Evolutionary conservation across 2,888 invertebrate genomes (phyloP).

Genomic region (Pardosa pseudoannulata): DNA sequence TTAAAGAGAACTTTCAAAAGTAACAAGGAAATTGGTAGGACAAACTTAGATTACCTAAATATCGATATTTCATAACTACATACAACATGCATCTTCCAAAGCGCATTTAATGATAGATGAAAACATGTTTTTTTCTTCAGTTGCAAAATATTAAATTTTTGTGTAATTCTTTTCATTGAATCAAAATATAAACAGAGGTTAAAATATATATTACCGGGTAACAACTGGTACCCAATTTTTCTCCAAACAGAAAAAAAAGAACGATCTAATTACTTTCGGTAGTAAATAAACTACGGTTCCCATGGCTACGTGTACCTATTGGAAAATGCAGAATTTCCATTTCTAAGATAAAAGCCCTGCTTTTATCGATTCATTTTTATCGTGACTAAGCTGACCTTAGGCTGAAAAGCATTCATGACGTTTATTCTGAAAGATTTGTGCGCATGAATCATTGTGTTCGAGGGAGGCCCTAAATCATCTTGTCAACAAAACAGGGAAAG

Average conservation of each 20-base stretch:
- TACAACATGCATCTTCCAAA: too few species aligned
- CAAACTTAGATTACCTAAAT: too few species aligned
- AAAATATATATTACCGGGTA: background rate
- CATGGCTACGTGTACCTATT: background rate
- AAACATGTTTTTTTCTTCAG: too few species aligned
- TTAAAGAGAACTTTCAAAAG: too few species aligned
- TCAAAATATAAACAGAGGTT: too few species aligned
- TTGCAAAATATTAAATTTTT: too few species aligned
- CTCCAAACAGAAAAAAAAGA: background rate
- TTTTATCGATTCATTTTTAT: background rate
- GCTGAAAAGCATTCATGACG: background rate
- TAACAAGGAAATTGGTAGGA: too few species aligned
- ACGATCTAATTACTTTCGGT: background rate
- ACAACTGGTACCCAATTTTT: background rate
- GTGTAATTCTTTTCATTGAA: too few species aligned
- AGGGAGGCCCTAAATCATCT: background rate
- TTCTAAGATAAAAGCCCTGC: background rate
- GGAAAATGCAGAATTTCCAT: conserved; percentile 4
- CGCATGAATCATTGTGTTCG: background rate
- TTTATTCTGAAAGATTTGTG: background rate
- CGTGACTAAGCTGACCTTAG: background rate
- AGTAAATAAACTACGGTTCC: conserved; percentile 1
- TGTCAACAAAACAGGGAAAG: background rate
- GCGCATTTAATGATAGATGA: too few species aligned
- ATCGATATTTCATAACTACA: too few species aligned